Evolutionary conservation across 2,888 invertebrate species (phyloP).

Genomic region (Philereme vetulata): DNA sequence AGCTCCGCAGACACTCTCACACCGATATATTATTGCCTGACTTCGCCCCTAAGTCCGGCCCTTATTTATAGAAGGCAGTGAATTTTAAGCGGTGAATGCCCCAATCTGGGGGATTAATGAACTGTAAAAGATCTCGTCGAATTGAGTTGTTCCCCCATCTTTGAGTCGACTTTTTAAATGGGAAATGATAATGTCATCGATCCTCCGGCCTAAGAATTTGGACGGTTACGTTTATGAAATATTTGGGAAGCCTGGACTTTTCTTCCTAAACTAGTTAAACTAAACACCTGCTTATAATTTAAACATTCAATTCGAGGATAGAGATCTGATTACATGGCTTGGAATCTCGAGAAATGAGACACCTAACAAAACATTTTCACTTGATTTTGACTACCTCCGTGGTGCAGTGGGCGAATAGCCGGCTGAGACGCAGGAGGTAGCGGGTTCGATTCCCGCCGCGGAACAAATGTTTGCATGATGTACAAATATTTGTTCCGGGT

Average conservation of each 20-base stretch:
- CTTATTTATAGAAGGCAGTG: slow-evolving; percentile 60
- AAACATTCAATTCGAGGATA: too few relatives aligned
- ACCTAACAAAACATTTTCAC: too few relatives aligned
- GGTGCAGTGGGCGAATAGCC: too few relatives aligned
- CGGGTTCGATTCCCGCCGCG: too few relatives aligned
- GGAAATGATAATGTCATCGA: slow-evolving; percentile 61
- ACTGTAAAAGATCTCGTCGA: slow-evolving; percentile 74
- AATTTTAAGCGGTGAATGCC: slow-evolving; percentile 60
- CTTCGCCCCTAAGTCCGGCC: slow-evolving; percentile 45
- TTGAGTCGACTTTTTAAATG: slow-evolving; percentile 55
- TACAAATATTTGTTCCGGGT: too few relatives aligned
- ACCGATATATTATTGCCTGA: slow-evolving; percentile 35
- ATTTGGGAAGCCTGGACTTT: neutral
- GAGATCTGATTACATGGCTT: too few relatives aligned
- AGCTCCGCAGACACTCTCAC: slow-evolving; percentile 14
- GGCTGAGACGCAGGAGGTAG: too few relatives aligned
- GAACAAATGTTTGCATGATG: too few relatives aligned
- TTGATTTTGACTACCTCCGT: too few relatives aligned
- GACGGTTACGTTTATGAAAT: neutral
- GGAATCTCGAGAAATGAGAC: too few relatives aligned
- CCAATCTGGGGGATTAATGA: slow-evolving; percentile 77
- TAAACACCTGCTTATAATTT: too few relatives aligned
- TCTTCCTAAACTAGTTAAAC: too few relatives aligned
- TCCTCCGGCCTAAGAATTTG: slow-evolving; percentile 17
- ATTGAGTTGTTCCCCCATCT: slow-evolving; percentile 69